A percentile compares a stretch with the other conserved stretches of the same genome.
phyloP scores from a whole-genome alignment of 2,797 vertebrate genomes.

The Hyperoplus lanceolatus region DNA sequence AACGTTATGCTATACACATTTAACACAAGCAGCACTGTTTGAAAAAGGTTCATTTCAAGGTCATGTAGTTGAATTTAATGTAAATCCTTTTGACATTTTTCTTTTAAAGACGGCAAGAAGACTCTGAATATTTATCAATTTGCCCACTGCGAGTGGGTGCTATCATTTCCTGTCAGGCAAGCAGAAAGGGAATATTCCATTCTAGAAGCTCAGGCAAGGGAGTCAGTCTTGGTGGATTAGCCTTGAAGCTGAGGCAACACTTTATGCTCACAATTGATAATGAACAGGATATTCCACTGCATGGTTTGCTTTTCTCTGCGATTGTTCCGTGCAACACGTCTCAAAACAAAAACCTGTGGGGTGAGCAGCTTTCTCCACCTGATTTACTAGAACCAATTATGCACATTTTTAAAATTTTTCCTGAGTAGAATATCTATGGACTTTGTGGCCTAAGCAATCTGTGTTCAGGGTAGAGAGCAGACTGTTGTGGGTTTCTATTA shows the following conservation, averaged over 20 bases:
- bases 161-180: constrained; percentile 36
- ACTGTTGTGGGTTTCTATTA: neutral
- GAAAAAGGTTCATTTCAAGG: neutral
- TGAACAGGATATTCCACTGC: constrained; percentile 51
- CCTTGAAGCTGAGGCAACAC: constrained; percentile 47
- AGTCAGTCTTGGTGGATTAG: constrained; percentile 53
- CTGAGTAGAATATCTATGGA: neutral
- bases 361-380: constrained; percentile 26
- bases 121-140: constrained; percentile 39
- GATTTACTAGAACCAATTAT: constrained; percentile 38
- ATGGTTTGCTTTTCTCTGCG: constrained; percentile 31
- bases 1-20: neutral
- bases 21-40: neutral
- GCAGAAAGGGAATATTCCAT: constrained; percentile 39
- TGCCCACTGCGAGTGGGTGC: constrained; percentile 23
- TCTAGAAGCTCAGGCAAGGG: constrained; percentile 19
- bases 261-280: constrained; percentile 42
- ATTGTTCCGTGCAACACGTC: constrained; percentile 26
- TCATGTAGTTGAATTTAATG: constrained; percentile 12
- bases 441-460: too few species aligned
- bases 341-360: constrained; percentile 20
- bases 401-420: constrained; percentile 15
- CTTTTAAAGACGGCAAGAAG: neutral
- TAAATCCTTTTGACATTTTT: constrained; percentile 21
- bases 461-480: too few species aligned